phyloP scores from a whole-genome alignment of 1,140 invertebrate genomes.

The Maconellicoccus hirsutus region DNA sequence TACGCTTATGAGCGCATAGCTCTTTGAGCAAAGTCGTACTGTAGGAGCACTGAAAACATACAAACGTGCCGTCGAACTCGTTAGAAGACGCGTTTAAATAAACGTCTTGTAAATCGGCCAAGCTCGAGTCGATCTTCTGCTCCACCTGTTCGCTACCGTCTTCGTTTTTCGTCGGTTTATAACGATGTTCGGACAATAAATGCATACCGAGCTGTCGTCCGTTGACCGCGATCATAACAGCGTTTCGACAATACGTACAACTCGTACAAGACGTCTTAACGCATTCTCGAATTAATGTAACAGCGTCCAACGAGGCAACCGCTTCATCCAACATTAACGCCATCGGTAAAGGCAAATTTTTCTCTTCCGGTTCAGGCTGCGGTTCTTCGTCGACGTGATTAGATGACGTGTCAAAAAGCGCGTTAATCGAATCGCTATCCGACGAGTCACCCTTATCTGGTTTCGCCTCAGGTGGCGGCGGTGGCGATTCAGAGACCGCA shows the following conservation, averaged over 20 bases:
- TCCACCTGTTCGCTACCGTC: conserved; percentile 57
- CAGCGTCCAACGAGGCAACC: conserved; percentile 55
- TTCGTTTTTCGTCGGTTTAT: conserved; percentile 55
- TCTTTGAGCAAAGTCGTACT: conserved; percentile 63
- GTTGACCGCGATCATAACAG: conserved; percentile 65
- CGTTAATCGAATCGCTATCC: neutral
- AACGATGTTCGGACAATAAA: conserved; percentile 61
- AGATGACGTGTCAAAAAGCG: neutral
- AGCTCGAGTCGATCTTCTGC: conserved; percentile 47
- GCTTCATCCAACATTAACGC: conserved; percentile 61
- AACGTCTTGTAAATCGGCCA: conserved; percentile 41
- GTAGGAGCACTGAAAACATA: conserved; percentile 72
- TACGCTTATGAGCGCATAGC: conserved; percentile 67
- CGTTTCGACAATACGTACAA: conserved; percentile 75
- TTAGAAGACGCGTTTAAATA: conserved; percentile 55
- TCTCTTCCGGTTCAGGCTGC: conserved; percentile 39
- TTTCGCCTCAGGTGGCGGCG: too few relatives aligned
- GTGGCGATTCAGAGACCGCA: too few relatives aligned
- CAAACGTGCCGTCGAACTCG: conserved; percentile 48
- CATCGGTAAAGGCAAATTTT: conserved; percentile 45
- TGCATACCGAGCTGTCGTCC: conserved; percentile 64
- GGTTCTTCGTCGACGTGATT: neutral
- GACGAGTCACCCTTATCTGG: neutral
- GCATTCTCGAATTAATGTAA: conserved; percentile 57
- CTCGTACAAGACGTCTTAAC: conserved; percentile 49